Percentiles rank a stretch among this genome's conserved stretches.
Evolutionary conservation across 2,888 invertebrate genomes (phyloP).

Genomic region (Blomia tropicalis): DNA sequence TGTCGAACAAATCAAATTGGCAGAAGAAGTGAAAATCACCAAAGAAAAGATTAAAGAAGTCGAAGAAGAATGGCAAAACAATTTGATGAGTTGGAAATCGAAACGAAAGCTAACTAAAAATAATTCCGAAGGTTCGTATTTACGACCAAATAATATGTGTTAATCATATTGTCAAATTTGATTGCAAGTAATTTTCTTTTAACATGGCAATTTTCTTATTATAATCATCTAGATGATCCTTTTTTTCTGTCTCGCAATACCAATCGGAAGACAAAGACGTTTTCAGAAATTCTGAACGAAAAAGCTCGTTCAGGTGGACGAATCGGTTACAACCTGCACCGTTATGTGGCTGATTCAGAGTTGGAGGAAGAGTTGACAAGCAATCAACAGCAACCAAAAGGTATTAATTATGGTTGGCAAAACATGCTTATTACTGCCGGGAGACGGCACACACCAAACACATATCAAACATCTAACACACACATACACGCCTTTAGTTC

Average conservation of each 20-base stretch:
- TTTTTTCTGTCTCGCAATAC: constrained; percentile 77
- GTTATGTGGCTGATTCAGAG: constrained; percentile 21
- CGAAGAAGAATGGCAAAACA: constrained; percentile 42
- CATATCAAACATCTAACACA: too few species aligned
- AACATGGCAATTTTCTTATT: not conserved
- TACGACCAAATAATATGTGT: too few species aligned
- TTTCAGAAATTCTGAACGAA: constrained; percentile 79
- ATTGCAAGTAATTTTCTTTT: not conserved
- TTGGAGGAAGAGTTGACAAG: constrained; percentile 7
- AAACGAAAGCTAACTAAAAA: constrained; percentile 60
- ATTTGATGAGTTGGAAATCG: constrained; percentile 83
- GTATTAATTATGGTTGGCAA: too few species aligned
- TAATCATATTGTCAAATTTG: not conserved
- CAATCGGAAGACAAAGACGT: constrained; percentile 72
- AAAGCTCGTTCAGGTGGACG: constrained; percentile 28
- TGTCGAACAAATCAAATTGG: constrained; percentile 30
- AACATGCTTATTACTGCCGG: too few species aligned
- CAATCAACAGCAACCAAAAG: not conserved
- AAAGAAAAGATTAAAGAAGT: constrained; percentile 31
- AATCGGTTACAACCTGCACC: constrained; percentile 26
- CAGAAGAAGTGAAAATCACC: constrained; percentile 30
- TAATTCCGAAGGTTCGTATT: constrained; percentile 16
- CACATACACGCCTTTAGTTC: too few species aligned
- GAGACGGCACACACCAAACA: too few species aligned
- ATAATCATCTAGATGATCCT: constrained; percentile 37